Percentiles rank a stretch among this genome's conserved stretches.
Evolutionary conservation across 2,113 vertebrate genomes (phyloP).

Genomic region (Phalacrocorax aristotelis): DNA sequence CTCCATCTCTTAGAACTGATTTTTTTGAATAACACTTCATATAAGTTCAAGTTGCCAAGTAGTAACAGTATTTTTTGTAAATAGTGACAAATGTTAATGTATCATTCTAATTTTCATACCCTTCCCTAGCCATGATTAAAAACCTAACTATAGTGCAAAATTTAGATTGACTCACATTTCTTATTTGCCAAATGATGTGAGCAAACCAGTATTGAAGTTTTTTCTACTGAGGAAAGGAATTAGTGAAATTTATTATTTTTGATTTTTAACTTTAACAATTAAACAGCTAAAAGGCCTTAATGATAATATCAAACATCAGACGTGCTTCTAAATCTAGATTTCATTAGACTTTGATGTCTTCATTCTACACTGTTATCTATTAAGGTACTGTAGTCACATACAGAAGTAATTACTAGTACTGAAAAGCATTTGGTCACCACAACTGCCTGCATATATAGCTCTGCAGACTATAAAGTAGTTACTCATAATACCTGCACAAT

Average conservation of each 20-base stretch:
- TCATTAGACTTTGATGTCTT: not conserved
- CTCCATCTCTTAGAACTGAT: not conserved
- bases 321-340: not conserved
- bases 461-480: not conserved
- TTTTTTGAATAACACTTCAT: not conserved
- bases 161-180: not conserved
- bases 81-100: not conserved
- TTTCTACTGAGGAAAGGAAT: not conserved
- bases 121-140: not conserved
- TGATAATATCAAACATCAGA: not conserved
- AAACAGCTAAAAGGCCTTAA: not conserved
- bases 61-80: not conserved
- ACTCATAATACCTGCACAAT: not conserved
- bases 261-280: not conserved
- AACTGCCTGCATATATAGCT: not conserved
- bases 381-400: not conserved
- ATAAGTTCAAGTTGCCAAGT: not conserved
- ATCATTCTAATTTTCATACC: not conserved
- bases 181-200: not conserved
- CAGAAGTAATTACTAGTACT: not conserved
- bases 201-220: not conserved
- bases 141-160: not conserved
- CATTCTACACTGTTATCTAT: not conserved
- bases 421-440: not conserved
- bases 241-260: not conserved